A percentile compares a stretch with the other conserved stretches of the same genome.
Evolutionary conservation across 2,888 invertebrate species (phyloP).

Genomic region (Drosophila antonietae): DNA sequence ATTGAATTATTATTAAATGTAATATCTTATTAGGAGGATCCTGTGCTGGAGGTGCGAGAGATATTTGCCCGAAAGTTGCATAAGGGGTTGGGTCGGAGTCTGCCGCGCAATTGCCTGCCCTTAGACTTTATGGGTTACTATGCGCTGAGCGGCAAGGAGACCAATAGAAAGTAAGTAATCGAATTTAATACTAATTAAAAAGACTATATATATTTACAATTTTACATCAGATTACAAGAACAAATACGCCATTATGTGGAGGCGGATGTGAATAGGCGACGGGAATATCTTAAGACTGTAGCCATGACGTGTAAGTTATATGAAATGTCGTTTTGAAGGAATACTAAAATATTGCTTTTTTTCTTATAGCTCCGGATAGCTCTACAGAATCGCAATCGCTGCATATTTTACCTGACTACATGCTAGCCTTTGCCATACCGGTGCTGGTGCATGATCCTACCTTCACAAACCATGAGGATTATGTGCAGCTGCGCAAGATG

Average conservation of each 20-base stretch:
- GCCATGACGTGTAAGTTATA: conserved; percentile 86
- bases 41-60: conserved; percentile 93
- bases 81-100: conserved; percentile 92
- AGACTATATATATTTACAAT: background rate
- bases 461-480: conserved; percentile 91
- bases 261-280: conserved; percentile 94
- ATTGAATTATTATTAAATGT: background rate
- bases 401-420: conserved; percentile 97
- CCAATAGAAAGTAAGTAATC: conserved; percentile 89
- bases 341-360: background rate
- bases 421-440: conserved; percentile 98
- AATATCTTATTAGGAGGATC: conserved; percentile 87
- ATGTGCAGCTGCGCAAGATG: conserved; percentile 90
- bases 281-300: conserved; percentile 95
- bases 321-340: background rate
- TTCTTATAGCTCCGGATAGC: conserved; percentile 68
- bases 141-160: conserved; percentile 94
- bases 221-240: conserved; percentile 76
- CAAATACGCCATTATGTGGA: conserved; percentile 92
- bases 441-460: conserved; percentile 96
- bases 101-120: conserved; percentile 95
- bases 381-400: conserved; percentile 88
- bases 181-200: background rate
- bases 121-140: conserved; percentile 99
- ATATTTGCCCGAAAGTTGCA: conserved; percentile 96